phyloP scores from a whole-genome alignment of 1,140 invertebrate species.

The Plutomurus gul region DNA sequence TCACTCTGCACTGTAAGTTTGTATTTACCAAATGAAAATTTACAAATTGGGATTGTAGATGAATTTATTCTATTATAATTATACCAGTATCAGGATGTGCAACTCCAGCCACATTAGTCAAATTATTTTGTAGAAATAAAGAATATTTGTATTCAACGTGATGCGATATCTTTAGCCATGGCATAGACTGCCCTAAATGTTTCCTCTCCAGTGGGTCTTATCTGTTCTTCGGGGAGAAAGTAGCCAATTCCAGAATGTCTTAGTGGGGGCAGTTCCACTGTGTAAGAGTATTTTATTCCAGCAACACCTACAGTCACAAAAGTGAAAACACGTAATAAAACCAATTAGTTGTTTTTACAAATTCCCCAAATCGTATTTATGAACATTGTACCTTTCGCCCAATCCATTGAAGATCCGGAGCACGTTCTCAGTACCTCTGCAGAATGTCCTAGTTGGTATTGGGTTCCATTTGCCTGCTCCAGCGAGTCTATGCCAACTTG shows the following conservation, averaged over 20 bases:
- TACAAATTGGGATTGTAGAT: too few species aligned
- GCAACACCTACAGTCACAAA: slow-evolving; percentile 62
- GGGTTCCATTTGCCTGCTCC: slow-evolving; percentile 66
- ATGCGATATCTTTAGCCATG: background rate
- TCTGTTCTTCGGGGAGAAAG: slow-evolving; percentile 22
- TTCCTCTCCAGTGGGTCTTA: slow-evolving; percentile 6
- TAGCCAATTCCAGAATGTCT: slow-evolving; percentile 69
- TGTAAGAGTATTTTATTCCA: slow-evolving; percentile 84
- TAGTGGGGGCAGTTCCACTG: slow-evolving; percentile 70
- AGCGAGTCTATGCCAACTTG: slow-evolving; percentile 70
- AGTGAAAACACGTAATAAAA: slow-evolving; percentile 30
- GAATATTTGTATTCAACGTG: too few species aligned
- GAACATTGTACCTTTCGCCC: slow-evolving; percentile 69
- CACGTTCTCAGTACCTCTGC: slow-evolving; percentile 70
- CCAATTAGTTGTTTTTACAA: background rate
- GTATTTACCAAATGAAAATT: too few species aligned
- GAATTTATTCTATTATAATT: too few species aligned
- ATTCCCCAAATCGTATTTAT: background rate
- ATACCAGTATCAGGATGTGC: too few species aligned
- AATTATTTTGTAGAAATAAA: too few species aligned
- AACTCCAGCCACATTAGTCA: too few species aligned
- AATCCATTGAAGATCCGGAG: slow-evolving; percentile 85
- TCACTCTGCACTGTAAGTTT: too few species aligned
- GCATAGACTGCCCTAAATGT: background rate
- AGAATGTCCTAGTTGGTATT: slow-evolving; percentile 74